Evolutionary conservation across 1,140 invertebrate genomes (phyloP), one percentile per base, ranked within the genome.

Genomic region (Orchesella cincta): DNA sequence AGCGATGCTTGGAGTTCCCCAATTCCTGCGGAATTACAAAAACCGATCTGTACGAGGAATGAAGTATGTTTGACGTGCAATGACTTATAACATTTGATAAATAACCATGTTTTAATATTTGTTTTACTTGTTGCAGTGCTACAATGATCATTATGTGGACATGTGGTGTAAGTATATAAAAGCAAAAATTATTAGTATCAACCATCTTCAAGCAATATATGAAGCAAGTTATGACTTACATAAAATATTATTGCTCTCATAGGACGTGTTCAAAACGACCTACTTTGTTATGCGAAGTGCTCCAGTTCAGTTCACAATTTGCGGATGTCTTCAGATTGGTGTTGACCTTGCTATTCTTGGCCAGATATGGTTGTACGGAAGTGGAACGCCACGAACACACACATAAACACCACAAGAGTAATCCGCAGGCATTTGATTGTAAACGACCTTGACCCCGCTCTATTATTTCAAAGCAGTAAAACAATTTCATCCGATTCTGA

Each of bases 41-140:
- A 94, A 94, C 83, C 94, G 95, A 86, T 98, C 96, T 64, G 98
- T 96, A 12, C 90, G 92, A 84, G 97, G 97, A 84, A 98, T 98
- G 96, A 98, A 96, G 96, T 98, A 87, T 85, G 82, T 78, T 36
- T 23, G 54, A 57, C 18, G 39, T 46, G 39, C 39, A 46, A 46
- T 8, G 18, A 8, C 5, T 18, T 46, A 5, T 8, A 46, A 46
- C 39, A 57, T 57, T 14, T 5, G n/a, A n/a, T 57, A 18, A 57
- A 57, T 57, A 18, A 57, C n/a, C 23, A 99, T 99, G 97, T n/a
- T 97, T 99, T 54, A n/a, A 71, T 31, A 39, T 73, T 78, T 70
- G 36, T 54, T 78, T 64, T 73, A 75, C 74, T 80, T 31, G 5
- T 57, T 81, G 76, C 81, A 76, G 86, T 87, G 75, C 83, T 89